Percentiles rank a stretch among this genome's conserved stretches.
Conservation (phyloP, 2,113 vertebrate genomes). For the Antechinus stuartii region DNA sequence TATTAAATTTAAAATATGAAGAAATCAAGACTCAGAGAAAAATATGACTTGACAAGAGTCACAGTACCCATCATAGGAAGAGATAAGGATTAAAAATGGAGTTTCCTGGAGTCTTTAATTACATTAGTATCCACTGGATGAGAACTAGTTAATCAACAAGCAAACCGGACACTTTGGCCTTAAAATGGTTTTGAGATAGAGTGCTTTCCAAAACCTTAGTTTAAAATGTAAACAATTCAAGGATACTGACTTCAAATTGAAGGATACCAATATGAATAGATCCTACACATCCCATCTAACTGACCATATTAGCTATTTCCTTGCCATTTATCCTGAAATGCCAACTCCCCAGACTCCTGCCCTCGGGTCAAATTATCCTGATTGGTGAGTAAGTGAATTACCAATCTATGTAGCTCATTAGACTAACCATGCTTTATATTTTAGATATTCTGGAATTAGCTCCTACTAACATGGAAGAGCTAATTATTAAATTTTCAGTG, state of each 20-base stretch:
- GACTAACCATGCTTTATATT: neutral
- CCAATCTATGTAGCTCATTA: neutral
- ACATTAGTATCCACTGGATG: neutral
- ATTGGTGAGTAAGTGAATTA: neutral
- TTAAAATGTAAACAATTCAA: neutral
- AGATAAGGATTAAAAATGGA: neutral
- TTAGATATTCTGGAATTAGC: neutral
- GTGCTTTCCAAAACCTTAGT: neutral
- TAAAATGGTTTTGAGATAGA: neutral
- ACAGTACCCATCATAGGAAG: neutral
- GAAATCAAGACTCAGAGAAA: neutral
- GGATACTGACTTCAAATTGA: neutral
- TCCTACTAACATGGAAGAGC: neutral
- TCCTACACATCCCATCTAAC: neutral
- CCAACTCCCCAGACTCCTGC: neutral
- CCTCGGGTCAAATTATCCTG: neutral
- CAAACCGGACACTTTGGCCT: too few relatives aligned
- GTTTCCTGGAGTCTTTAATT: neutral
- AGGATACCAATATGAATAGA: neutral
- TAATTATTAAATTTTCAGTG: neutral
- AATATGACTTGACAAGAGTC: neutral
- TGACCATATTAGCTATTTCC: neutral
- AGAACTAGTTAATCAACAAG: neutral
- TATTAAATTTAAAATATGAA: neutral
- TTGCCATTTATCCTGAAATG: neutral